Evolutionary conservation across 1,140 invertebrate species (phyloP).

Genomic region (Aphidius gifuensis): DNA sequence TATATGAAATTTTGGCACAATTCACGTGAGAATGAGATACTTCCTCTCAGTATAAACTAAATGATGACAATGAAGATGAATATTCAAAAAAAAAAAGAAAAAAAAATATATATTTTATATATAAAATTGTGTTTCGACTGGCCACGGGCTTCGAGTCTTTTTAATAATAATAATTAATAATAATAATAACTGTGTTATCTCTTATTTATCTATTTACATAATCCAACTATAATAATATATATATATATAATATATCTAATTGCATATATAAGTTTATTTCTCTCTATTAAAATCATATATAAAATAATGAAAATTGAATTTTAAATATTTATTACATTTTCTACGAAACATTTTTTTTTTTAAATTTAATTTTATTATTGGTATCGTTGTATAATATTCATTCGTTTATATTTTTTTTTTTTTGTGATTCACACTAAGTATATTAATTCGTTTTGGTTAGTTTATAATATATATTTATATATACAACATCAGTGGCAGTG

Average conservation of each 20-base stretch:
- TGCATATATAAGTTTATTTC: constrained; percentile 31
- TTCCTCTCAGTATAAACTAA: constrained; percentile 5
- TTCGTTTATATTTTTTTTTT: too few relatives aligned
- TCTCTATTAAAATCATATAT: constrained; percentile 21
- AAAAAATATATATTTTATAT: constrained; percentile 17
- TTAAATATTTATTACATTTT: background rate
- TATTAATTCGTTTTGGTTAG: too few relatives aligned
- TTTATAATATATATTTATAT: too few relatives aligned
- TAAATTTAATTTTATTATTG: too few relatives aligned
- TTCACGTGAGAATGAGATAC: too few relatives aligned
- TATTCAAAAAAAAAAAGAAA: constrained; percentile 6
- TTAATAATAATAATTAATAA: constrained; percentile 3
- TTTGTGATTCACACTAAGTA: too few relatives aligned
- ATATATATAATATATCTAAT: constrained; percentile 38
- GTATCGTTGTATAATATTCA: too few relatives aligned
- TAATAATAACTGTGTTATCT: constrained; percentile 23
- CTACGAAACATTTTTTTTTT: too few relatives aligned
- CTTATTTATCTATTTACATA: constrained; percentile 23
- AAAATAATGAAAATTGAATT: constrained; percentile 17
- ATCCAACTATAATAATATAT: constrained; percentile 19
- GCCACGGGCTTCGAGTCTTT: constrained; percentile 17
- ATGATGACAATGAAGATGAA: constrained; percentile 41
- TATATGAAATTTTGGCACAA: constrained; percentile 13
- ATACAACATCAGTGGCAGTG: too few relatives aligned
- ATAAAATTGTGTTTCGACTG: constrained; percentile 15